phyloP scores from a whole-genome alignment of 2,888 invertebrate species.

The Laothoe populi region DNA sequence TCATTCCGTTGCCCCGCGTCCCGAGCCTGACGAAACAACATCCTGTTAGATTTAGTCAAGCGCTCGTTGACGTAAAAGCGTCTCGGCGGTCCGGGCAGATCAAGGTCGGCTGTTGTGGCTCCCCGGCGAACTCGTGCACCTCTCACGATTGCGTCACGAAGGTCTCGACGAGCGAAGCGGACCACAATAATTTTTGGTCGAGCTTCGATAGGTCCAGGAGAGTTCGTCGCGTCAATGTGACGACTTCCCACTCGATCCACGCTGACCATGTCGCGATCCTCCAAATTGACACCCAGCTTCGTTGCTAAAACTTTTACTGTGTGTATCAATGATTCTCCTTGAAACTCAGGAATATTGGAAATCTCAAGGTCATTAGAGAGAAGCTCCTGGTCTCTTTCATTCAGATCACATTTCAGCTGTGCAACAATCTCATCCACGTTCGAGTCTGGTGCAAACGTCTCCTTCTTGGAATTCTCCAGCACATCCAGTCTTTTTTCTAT shows the following conservation, averaged over 20 bases:
- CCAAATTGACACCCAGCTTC: slow-evolving; percentile 12
- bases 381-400: slow-evolving; percentile 27
- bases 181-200: background rate
- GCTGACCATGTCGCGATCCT: slow-evolving; percentile 26
- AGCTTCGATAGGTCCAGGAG: background rate
- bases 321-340: slow-evolving; percentile 18
- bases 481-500: background rate
- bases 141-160: background rate
- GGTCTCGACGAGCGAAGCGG: background rate
- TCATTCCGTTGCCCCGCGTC: background rate
- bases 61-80: slow-evolving; percentile 1
- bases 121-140: background rate
- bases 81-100: background rate
- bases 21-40: background rate
- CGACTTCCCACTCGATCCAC: slow-evolving; percentile 22
- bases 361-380: slow-evolving; percentile 28
- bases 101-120: background rate
- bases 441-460: background rate
- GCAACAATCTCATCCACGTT: background rate
- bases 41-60: background rate
- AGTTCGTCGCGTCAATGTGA: background rate
- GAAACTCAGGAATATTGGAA: slow-evolving; percentile 14
- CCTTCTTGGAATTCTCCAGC: background rate
- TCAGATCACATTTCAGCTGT: slow-evolving; percentile 21
- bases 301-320: background rate